phyloP scores from a whole-genome alignment of 2,888 invertebrate genomes.

The Lasioglossum figueresi region DNA sequence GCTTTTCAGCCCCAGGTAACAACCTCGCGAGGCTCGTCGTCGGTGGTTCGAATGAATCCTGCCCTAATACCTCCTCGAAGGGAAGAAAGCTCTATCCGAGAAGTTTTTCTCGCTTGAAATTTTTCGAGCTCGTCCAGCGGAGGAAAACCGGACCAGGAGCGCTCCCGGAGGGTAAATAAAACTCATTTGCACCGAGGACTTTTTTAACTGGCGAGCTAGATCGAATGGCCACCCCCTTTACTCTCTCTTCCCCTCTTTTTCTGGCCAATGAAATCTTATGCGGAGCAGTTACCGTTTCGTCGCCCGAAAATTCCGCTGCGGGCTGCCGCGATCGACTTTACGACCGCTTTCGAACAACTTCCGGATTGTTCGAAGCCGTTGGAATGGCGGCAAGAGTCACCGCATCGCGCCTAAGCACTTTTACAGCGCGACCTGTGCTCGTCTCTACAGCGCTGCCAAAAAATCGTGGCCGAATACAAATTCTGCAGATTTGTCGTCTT shows the following conservation, averaged over 20 bases:
- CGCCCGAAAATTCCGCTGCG: conserved; percentile 30
- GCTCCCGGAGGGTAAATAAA: conserved; percentile 11
- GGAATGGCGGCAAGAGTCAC: conserved; percentile 27
- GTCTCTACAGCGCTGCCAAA: background rate
- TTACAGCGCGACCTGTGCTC: conserved; percentile 22
- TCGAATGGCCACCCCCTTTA: background rate
- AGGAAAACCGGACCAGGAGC: background rate
- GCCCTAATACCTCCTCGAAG: background rate
- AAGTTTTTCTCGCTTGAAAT: conserved; percentile 7
- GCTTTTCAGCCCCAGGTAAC: too few species aligned
- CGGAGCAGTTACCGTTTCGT: conserved; percentile 33
- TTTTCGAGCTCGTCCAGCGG: background rate
- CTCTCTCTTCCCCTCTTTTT: background rate
- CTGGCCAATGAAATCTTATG: conserved; percentile 26
- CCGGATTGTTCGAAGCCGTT: conserved; percentile 49
- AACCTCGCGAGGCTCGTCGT: background rate
- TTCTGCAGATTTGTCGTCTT: background rate
- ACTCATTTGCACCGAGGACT: conserved; percentile 10
- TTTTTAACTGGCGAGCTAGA: background rate
- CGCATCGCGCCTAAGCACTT: conserved; percentile 47
- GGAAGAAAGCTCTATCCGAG: background rate
- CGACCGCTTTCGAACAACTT: conserved; percentile 56
- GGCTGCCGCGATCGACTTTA: conserved; percentile 29
- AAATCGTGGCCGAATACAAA: background rate
- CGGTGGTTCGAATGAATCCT: background rate